phyloP scores from a whole-genome alignment of 2,888 invertebrate genomes.

The Protophormia terraenovae region DNA sequence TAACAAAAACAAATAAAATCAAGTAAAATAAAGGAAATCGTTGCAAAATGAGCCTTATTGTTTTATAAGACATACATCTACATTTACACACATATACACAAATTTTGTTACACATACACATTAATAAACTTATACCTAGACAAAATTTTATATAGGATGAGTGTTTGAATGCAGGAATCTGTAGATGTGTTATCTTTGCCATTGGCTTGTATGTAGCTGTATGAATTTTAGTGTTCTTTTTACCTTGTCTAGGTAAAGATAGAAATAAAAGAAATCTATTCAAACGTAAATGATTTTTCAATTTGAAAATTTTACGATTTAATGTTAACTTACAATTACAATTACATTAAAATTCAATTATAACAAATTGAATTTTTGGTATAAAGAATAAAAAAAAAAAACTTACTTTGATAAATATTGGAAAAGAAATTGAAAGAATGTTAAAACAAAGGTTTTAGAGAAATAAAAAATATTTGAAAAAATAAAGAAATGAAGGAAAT shows the following conservation, averaged over 20 bases:
- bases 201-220: not conserved
- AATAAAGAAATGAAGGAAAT: too few species aligned
- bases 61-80: conserved; percentile 36
- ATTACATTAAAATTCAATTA: conserved; percentile 56
- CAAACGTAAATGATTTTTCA: conserved; percentile 54
- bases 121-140: not conserved
- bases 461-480: not conserved
- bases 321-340: conserved; percentile 56
- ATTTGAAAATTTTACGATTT: conserved; percentile 39
- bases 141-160: not conserved
- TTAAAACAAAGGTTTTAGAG: not conserved
- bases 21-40: conserved; percentile 51
- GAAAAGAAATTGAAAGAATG: not conserved
- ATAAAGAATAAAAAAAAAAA: not conserved
- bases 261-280: conserved; percentile 18
- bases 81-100: not conserved
- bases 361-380: conserved; percentile 28
- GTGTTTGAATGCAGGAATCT: not conserved
- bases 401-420: not conserved
- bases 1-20: conserved; percentile 5
- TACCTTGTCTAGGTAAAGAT: not conserved
- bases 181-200: not conserved
- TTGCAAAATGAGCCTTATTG: conserved; percentile 66
- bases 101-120: not conserved
- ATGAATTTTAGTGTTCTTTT: not conserved